These are phyloP conservation scores for Patella pellucida DNA, from an alignment of 2,888 invertebrate species.

Conservation along the genomic window DNA sequence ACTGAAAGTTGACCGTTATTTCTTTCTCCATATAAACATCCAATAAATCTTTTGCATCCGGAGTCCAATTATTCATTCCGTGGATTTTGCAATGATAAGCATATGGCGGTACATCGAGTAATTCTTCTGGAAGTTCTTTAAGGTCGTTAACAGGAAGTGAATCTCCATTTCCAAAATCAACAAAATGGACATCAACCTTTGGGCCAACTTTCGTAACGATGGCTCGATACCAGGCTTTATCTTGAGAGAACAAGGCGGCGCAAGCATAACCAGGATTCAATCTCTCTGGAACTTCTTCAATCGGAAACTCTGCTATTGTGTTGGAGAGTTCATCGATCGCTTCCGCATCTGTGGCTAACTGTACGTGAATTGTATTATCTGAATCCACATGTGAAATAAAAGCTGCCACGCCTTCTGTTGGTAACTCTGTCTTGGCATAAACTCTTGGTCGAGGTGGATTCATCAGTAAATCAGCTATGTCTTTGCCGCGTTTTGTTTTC, in stretches of 20 bases:
- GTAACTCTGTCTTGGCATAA: slow-evolving; percentile 17
- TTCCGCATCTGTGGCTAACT: slow-evolving; percentile 27
- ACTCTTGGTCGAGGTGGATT: slow-evolving; percentile 19
- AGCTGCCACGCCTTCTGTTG: slow-evolving; percentile 21
- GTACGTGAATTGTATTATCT: slow-evolving; percentile 40
- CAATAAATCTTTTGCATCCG: slow-evolving; percentile 9
- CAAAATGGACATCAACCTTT: slow-evolving; percentile 46
- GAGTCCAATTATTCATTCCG: slow-evolving; percentile 2
- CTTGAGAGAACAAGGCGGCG: slow-evolving; percentile 50
- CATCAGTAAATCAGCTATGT: not conserved
- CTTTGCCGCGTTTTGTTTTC: not conserved
- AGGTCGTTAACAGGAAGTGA: slow-evolving; percentile 41
- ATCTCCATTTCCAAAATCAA: slow-evolving; percentile 65
- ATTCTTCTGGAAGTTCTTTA: slow-evolving; percentile 37
- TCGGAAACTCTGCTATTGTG: slow-evolving; percentile 24
- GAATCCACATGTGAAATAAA: slow-evolving; percentile 38
- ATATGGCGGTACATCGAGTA: slow-evolving; percentile 33
- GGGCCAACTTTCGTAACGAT: slow-evolving; percentile 38
- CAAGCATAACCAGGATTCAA: slow-evolving; percentile 36
- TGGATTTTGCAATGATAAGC: not conserved
- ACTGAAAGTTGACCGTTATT: slow-evolving; percentile 23
- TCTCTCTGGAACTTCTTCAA: slow-evolving; percentile 14
- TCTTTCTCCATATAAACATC: slow-evolving; percentile 29
- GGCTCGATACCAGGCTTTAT: slow-evolving; percentile 60
- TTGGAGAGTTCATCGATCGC: slow-evolving; percentile 25